phyloP scores from a whole-genome alignment of 2,888 invertebrate species.

The Beris morrisii region DNA sequence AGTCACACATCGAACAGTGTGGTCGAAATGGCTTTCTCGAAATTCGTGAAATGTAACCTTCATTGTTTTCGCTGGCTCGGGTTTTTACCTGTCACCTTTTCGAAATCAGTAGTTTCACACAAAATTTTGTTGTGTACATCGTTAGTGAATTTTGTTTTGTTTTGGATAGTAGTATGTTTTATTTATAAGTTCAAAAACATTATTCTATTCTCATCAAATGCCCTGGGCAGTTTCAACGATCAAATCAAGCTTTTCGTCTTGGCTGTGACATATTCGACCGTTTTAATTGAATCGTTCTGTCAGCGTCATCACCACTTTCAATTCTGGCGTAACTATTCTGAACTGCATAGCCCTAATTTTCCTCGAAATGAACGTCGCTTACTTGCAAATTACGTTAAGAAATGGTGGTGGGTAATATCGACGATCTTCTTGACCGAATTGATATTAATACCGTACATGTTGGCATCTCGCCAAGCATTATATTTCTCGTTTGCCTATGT shows the following conservation, averaged over 20 bases:
- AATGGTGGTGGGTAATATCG: background rate
- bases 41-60: too few relatives aligned
- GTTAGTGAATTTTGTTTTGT: too few relatives aligned
- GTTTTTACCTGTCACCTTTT: too few relatives aligned
- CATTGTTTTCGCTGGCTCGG: too few relatives aligned
- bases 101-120: too few relatives aligned
- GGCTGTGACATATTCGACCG: background rate
- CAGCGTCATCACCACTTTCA: background rate
- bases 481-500: background rate
- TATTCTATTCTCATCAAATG: slow-evolving; percentile 1
- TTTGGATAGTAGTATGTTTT: background rate
- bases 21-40: too few relatives aligned
- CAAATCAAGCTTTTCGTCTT: background rate
- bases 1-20: too few relatives aligned
- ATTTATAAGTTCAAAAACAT: background rate
- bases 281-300: slow-evolving; percentile 1
- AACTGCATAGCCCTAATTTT: background rate
- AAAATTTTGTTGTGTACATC: too few relatives aligned
- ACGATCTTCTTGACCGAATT: background rate
- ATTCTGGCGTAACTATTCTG: background rate
- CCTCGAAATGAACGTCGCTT: background rate
- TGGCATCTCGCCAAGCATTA: background rate
- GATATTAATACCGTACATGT: background rate
- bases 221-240: slow-evolving; percentile 8
- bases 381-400: background rate